Percentiles rank a stretch among this genome's conserved stretches.
Evolutionary conservation across 1,140 invertebrate species (phyloP).

Genomic region (Amyelois transitella): DNA sequence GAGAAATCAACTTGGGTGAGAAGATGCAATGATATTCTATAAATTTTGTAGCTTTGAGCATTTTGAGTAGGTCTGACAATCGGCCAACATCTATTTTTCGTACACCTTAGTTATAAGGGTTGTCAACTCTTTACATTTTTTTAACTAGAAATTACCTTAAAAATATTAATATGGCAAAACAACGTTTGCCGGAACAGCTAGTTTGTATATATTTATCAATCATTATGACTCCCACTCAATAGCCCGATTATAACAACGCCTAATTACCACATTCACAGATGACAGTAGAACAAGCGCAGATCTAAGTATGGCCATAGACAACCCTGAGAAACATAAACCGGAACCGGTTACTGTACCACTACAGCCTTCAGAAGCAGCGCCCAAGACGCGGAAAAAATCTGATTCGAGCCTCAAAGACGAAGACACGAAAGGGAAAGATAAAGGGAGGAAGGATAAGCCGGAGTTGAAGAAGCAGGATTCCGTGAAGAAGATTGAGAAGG

Average conservation of each 20-base stretch:
- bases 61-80: too few relatives aligned
- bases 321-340: constrained; percentile 24
- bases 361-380: constrained; percentile 17
- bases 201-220: too few relatives aligned
- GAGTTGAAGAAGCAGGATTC: constrained; percentile 63
- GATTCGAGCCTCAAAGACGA: constrained; percentile 61
- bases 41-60: too few relatives aligned
- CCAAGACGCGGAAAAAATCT: constrained; percentile 52
- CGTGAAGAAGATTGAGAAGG: constrained; percentile 43
- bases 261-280: constrained; percentile 24
- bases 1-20: constrained; percentile 44
- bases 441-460: constrained; percentile 40
- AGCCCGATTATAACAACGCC: too few relatives aligned
- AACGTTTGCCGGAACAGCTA: too few relatives aligned
- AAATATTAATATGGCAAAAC: too few relatives aligned
- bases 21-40: not conserved
- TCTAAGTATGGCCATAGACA: constrained; percentile 35
- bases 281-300: constrained; percentile 53
- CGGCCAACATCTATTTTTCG: too few relatives aligned
- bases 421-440: constrained; percentile 41
- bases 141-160: too few relatives aligned
- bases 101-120: too few relatives aligned
- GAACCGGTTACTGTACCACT: constrained; percentile 25
- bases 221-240: too few relatives aligned
- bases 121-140: too few relatives aligned